Evolutionary conservation across 2,797 vertebrate species (phyloP), one percentile per base, ranked within the genome.

Genomic region (Sarcoramphus papa): DNA sequence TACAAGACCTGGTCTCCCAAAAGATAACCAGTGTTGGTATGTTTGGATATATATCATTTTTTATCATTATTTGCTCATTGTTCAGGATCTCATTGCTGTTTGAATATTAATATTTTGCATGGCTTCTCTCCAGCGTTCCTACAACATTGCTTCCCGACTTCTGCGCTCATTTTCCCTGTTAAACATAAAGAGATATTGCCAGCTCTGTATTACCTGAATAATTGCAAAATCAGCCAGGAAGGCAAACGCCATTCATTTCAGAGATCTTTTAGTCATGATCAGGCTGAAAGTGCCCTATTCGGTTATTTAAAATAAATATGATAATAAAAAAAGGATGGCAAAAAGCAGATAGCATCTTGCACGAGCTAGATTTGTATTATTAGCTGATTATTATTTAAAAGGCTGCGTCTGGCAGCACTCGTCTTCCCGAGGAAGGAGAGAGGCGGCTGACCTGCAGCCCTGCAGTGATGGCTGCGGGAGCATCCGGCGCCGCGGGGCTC

Each of bases 1-100:
- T 99, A n/a, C 99, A 98, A 80, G 99, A 99, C 97, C 98, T 99
- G 62, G 97, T 98, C 92, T 97, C 98, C 45, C 99, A 99, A 97
- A 99, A 97, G 97, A 99, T 99, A 97, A 99, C 99, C 92, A 99
- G 99, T 25, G 99, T 99, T 3, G 99, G 99, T 99, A 99, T 98
- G 99, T 97, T 85, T 27, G 57, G 37, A 53, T 88, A 57, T 41
- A 12, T 53, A 19, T 57, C 7, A 1, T 15, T 57, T 76, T 74
- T 80, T 24, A 57, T 62, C 37, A 35, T 79, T 63, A 84, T 92
- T 90, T 94, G 27, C 59, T 78, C 25, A 13, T 90, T 88, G 40
- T 60, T 81, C 50, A 78, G 85, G 70, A 56, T 84, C 60, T 95
- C 24, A 4, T 59, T 88, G 83, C 85, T 90, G 37, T 81, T 90